Conservation (phyloP, 2,113 vertebrate genomes). For the Coryphaenoides rupestris region DNA sequence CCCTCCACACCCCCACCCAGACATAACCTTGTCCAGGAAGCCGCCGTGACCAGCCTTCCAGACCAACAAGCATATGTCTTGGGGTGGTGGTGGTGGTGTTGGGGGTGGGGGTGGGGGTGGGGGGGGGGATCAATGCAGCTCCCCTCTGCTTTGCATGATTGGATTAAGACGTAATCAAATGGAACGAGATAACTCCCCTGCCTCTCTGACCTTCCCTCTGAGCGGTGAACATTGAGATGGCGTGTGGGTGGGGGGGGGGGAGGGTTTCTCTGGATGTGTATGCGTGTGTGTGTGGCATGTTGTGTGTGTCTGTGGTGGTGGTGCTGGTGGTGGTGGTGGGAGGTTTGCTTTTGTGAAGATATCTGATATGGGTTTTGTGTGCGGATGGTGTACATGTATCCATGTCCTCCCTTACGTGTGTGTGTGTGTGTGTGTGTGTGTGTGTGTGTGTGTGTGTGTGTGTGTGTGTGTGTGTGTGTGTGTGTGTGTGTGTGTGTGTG, state of each 20-base stretch:
- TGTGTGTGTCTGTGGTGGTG: too few relatives aligned
- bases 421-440: conserved; percentile 12
- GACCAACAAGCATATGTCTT: conserved; percentile 59
- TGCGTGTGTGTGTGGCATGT: background rate
- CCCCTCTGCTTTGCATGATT: conserved; percentile 67
- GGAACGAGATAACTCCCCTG: conserved; percentile 58
- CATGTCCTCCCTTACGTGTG: background rate
- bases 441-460: background rate
- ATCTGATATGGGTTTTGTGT: too few relatives aligned
- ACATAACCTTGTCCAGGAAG: conserved; percentile 58
- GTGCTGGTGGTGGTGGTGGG: too few relatives aligned
- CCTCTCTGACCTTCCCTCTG: conserved; percentile 63
- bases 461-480: background rate
- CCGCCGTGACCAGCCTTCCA: conserved; percentile 49
- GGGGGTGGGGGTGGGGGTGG: too few relatives aligned
- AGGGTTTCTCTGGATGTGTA: background rate
- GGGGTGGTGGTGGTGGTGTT: too few relatives aligned
- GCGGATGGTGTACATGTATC: too few relatives aligned
- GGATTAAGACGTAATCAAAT: conserved; percentile 75
- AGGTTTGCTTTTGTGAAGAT: background rate
- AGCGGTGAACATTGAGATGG: conserved; percentile 31
- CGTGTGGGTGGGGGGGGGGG: conserved; percentile 19
- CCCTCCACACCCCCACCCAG: background rate
- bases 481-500: background rate
- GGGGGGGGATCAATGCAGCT: conserved; percentile 62